Percentiles rank a stretch among this genome's conserved stretches.
These are phyloP conservation scores for Brachyistius frenatus DNA, from an alignment of 2,113 vertebrate genomes.

Conservation along the genomic window DNA sequence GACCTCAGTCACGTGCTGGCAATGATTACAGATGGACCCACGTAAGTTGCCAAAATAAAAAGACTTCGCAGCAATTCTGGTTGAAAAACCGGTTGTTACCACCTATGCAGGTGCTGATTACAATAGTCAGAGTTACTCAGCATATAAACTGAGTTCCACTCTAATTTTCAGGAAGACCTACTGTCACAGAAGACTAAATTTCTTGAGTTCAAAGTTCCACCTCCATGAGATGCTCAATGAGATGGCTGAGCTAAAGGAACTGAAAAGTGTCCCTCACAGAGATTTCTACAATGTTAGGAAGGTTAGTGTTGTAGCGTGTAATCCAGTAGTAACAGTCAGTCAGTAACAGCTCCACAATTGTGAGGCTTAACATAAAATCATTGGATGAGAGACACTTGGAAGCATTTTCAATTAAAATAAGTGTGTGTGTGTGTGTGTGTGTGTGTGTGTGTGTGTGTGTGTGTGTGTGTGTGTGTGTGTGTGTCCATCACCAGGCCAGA, in stretches of 20 bases:
- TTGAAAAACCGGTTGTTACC: constrained; percentile 32
- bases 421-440: too few species aligned
- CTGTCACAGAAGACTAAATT: constrained; percentile 95
- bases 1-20: constrained; percentile 93
- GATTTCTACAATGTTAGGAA: constrained; percentile 99
- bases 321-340: neutral
- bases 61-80: neutral
- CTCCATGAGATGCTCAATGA: constrained; percentile 98
- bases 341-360: too few species aligned
- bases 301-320: constrained; percentile 78
- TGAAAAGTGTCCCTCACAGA: constrained; percentile 94
- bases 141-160: neutral
- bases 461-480: too few species aligned
- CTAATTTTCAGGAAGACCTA: constrained; percentile 91
- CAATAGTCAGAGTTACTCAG: neutral
- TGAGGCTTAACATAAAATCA: too few species aligned
- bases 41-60: constrained; percentile 83
- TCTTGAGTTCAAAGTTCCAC: constrained; percentile 95
- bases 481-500: neutral
- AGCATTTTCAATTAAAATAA: too few species aligned
- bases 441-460: too few species aligned
- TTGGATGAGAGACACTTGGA: too few species aligned
- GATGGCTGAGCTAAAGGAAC: constrained; percentile 95
- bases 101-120: neutral
- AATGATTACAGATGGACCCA: constrained; percentile 95